phyloP scores from a whole-genome alignment of 1,140 invertebrate species.

The Bathynomus jamesi region DNA sequence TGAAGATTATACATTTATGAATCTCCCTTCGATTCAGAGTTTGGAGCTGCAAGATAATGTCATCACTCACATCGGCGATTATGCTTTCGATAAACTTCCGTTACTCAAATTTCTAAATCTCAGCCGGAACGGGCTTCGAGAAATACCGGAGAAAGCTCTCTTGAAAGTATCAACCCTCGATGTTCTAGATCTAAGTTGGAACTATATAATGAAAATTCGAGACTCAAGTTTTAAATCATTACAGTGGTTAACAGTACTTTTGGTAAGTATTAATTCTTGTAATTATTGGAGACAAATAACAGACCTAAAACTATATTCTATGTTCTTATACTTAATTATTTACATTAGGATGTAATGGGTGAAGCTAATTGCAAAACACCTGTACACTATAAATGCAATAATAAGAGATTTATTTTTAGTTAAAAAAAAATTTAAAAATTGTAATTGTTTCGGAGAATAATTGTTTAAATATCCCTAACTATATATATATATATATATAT shows the following conservation, averaged over 20 bases:
- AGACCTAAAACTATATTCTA: no score
- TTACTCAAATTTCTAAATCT: constrained; percentile 66
- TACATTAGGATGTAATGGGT: no score
- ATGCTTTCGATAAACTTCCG: constrained; percentile 67
- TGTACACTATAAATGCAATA: no score
- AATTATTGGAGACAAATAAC: no score
- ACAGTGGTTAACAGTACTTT: constrained; percentile 75
- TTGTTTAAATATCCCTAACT: no score
- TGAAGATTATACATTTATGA: constrained; percentile 57
- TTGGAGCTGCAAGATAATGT: constrained; percentile 67
- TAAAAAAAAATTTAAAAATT: no score
- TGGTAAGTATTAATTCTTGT: constrained; percentile 48
- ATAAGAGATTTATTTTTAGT: no score
- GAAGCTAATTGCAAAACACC: no score
- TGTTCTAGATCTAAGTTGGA: constrained; percentile 48
- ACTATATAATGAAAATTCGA: constrained; percentile 61
- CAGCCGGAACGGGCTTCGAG: constrained; percentile 53
- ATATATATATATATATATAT: no score
- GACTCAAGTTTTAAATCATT: constrained; percentile 56
- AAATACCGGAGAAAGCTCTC: constrained; percentile 47
- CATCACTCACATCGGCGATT: constrained; percentile 59
- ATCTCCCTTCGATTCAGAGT: constrained; percentile 55
- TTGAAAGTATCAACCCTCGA: constrained; percentile 34
- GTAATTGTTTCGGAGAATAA: no score
- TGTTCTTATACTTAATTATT: no score